A percentile compares a stretch with the other conserved stretches of the same genome.
phyloP scores from a whole-genome alignment of 2,888 invertebrate genomes.

The Melanchra persicariae region DNA sequence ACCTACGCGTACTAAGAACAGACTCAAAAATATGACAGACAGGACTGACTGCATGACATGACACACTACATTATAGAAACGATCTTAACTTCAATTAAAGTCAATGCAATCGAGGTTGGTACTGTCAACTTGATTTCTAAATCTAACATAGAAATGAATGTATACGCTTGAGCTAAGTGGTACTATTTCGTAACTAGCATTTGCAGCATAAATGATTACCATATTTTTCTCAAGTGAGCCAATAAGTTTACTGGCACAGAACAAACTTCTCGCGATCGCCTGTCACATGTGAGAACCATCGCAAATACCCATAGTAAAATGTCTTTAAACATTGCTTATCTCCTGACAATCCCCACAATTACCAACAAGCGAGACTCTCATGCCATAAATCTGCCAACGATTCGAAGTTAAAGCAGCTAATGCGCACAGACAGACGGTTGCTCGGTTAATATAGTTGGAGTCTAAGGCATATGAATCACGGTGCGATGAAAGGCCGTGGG shows the following conservation, averaged over 20 bases:
- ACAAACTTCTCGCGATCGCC: background rate
- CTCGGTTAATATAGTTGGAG: slow-evolving; percentile 70
- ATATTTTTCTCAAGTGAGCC: slow-evolving; percentile 24
- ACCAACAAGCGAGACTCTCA: slow-evolving; percentile 49
- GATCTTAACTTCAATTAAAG: slow-evolving; percentile 46
- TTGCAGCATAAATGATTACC: slow-evolving; percentile 3
- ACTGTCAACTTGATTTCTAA: slow-evolving; percentile 52
- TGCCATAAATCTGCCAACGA: slow-evolving; percentile 72
- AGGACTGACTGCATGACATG: slow-evolving; percentile 3
- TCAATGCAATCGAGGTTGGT: slow-evolving; percentile 22
- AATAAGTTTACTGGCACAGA: slow-evolving; percentile 5
- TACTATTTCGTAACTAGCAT: slow-evolving; percentile 31
- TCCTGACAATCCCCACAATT: slow-evolving; percentile 53
- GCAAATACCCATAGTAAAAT: slow-evolving; percentile 23
- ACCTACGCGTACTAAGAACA: slow-evolving; percentile 15
- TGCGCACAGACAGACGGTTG: slow-evolving; percentile 71
- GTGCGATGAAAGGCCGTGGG: slow-evolving; percentile 86
- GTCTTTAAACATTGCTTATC: slow-evolving; percentile 28
- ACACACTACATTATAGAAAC: slow-evolving; percentile 25
- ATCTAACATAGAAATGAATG: slow-evolving; percentile 29
- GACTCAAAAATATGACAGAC: slow-evolving; percentile 42
- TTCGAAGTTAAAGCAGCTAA: slow-evolving; percentile 73
- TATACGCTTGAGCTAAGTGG: slow-evolving; percentile 35
- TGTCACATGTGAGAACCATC: slow-evolving; percentile 24
- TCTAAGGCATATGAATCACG: slow-evolving; percentile 82